Conservation (phyloP, 2,113 vertebrate genomes). For the Ceyx melanurus region DNA sequence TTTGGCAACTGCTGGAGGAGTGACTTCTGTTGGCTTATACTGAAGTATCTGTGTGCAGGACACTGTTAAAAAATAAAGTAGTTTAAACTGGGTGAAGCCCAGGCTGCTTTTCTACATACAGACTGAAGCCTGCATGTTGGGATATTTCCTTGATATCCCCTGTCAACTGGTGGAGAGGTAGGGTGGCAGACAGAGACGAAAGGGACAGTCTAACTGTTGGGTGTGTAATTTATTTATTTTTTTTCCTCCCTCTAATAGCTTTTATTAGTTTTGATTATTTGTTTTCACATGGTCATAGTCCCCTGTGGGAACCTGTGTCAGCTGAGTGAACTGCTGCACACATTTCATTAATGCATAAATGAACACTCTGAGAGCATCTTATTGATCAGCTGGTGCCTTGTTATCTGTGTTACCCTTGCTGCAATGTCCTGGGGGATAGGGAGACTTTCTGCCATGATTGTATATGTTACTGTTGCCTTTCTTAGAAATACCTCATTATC, state of each 20-base stretch:
- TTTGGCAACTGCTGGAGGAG: background rate
- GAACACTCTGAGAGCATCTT: conserved; percentile 23
- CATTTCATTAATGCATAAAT: conserved; percentile 51
- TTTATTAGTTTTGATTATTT: conserved; percentile 18
- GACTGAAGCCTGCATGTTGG: background rate
- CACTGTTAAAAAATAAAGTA: background rate
- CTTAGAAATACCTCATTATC: background rate
- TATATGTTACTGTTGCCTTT: background rate
- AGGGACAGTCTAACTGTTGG: background rate
- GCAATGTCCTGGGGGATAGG: background rate
- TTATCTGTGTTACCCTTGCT: conserved; percentile 7
- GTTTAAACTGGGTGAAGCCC: background rate
- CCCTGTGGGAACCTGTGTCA: conserved; percentile 42
- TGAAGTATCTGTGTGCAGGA: background rate
- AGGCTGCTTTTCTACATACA: background rate
- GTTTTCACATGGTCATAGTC: conserved; percentile 18
- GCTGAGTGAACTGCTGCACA: conserved; percentile 36
- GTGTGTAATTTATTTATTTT: background rate
- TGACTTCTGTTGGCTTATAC: background rate
- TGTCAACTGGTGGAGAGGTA: background rate
- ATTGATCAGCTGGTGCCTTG: conserved; percentile 11
- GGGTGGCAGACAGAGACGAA: background rate
- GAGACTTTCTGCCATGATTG: background rate
- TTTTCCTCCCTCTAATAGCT: background rate
- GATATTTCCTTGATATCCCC: background rate